Base-by-base conservation (phyloP, 1,140 invertebrate genomes). In the Neodiprion fabricii region DNA sequence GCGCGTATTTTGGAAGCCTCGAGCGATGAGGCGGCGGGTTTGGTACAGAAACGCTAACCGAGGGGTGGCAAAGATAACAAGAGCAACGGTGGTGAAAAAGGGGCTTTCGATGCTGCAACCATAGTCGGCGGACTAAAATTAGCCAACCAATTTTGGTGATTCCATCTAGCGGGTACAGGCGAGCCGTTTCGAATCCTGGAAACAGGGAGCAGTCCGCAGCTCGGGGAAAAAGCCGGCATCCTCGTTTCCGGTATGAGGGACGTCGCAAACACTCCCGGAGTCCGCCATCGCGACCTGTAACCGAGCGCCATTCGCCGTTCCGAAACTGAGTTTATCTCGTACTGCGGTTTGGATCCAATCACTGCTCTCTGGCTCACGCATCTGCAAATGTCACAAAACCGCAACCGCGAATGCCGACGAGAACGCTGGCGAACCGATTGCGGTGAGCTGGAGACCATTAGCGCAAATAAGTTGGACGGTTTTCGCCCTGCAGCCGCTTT, bases 281-380 rank as follows among this genome's bases (percentile, higher is more conserved):
- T 40, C 11, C n/a, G 11, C 53, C 53, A 61, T 12, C 53, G 53
- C n/a, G n/a, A 17, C 53, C 11, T 61, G 53, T 17, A 61, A 17
- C 53, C 11, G 28, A 40, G 28, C 28, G 28, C 28, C 28, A 61
- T 61, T 61, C 53, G 53, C 53, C 53, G 53, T 61, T 61, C 9
- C 53, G 53, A 17, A 17, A 61, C 53, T 61, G 11, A 61, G 53
- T 61, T 61, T 61, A 61, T 61, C 53, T 17, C 11, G 53, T 61
- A 61, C 53, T 61, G 53, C 53, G 53, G 53, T 61, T 17, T 12
- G 53, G 53, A 61, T 61, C 53, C 53, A 61, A 61, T 61, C 53
- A 61, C 53, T 17, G n/a, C 53, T 9, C 53, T 61, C 53, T 5
- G n/a, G 53, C 53, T 61, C 53, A 61, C 53, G 53, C 53, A 61